Base-by-base conservation (phyloP, 2,797 vertebrate genomes). In the Morus bassanus region DNA sequence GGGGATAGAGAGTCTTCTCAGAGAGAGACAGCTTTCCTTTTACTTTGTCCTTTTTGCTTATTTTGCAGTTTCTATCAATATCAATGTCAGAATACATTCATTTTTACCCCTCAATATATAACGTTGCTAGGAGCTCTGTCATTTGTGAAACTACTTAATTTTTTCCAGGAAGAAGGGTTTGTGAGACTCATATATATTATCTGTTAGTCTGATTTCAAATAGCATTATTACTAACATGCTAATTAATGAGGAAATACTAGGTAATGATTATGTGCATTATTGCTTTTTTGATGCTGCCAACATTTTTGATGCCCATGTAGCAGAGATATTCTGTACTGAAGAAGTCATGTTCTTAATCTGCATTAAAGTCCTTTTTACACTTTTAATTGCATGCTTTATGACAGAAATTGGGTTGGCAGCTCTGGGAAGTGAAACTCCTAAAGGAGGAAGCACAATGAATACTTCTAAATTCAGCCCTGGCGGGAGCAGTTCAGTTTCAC, bases 11-110 rank as follows among this genome's bases (percentile, higher is more conserved):
- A 92, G 90, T 89, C 83, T 96, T 83, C 61, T 96, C 53, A 24
- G 89, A 94, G 78, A 63, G 83, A 93, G 75, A 28, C 82, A 86
- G 60, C 56, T 91, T 94, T 95, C 73, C 48, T 85, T 93, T 90
- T 90, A 37, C 82, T 85, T 83, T 88, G 85, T 92, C 91, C 50
- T 95, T 93, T 91, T 91, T 83, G 54, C 65, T 85, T 64, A 79
- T 95, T 96, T 95, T 96, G 69, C 83, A 89, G 28, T 91, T 91
- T 95, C 83, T 93, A 92, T 95, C 89, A 91, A 87, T 94, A 86
- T 85, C 94, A 86, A 91, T 91, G 53, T 78, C n/a, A 31, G 41
- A 80, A 18, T 56, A 76, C 51, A 41, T 92, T 86, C 50, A 39
- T 87, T 82, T 75, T 87, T 90, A 11, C 1, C 46, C 28, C 30